These are phyloP conservation scores for Coptodon bakossiorum DNA, from an alignment of 2,113 vertebrate species.

Conservation along the genomic window DNA sequence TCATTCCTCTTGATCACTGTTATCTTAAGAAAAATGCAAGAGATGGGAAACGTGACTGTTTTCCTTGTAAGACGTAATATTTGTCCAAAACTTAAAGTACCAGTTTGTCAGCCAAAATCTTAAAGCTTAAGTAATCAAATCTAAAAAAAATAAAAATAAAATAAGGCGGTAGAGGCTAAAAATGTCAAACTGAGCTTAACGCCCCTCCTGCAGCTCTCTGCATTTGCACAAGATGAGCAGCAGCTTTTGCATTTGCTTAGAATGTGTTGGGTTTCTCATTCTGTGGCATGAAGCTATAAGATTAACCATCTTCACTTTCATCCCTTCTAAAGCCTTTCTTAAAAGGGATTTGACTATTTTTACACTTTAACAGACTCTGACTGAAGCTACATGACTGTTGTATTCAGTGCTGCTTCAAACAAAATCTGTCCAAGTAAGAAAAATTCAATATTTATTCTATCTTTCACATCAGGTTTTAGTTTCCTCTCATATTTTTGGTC, in stretches of 20 bases:
- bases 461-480: not conserved
- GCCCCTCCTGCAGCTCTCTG: not conserved
- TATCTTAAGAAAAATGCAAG: not conserved
- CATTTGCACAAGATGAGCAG: not conserved
- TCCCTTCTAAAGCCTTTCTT: not conserved
- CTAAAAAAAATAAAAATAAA: not conserved
- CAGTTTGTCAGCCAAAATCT: not conserved
- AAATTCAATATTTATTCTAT: not conserved
- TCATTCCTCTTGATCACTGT: not conserved
- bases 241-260: not conserved
- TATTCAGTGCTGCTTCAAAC: not conserved
- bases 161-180: not conserved
- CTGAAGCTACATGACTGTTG: not conserved
- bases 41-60: not conserved
- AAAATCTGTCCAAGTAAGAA: not conserved
- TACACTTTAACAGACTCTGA: not conserved
- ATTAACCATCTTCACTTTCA: not conserved
- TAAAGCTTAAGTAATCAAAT: not conserved
- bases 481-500: not conserved
- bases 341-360: not conserved
- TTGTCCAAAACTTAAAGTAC: not conserved
- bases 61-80: not conserved
- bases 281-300: not conserved
- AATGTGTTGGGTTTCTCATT: not conserved
- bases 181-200: not conserved